These are phyloP conservation scores for Falco naumanni DNA, from an alignment of 2,797 vertebrate species.

Conservation along the genomic window DNA sequence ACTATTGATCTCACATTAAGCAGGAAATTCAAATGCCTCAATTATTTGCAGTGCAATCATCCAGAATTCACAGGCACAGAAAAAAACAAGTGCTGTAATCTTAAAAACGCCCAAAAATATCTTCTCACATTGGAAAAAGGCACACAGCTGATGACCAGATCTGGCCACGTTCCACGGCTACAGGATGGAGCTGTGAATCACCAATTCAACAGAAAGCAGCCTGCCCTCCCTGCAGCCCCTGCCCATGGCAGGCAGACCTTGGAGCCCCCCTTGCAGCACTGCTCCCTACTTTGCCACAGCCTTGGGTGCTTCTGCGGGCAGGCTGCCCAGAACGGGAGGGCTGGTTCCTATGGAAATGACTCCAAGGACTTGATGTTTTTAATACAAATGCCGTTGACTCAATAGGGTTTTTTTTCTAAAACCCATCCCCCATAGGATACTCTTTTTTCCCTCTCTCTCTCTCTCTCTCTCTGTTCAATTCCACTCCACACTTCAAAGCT, in stretches of 20 bases:
- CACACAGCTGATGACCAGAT: slow-evolving; percentile 50
- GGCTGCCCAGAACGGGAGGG: neutral
- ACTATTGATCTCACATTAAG: neutral
- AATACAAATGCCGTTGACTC: neutral
- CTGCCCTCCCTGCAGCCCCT: neutral
- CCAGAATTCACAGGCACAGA: slow-evolving; percentile 41
- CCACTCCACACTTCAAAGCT: slow-evolving; percentile 42
- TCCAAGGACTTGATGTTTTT: neutral
- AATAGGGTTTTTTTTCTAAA: neutral
- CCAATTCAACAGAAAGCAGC: neutral
- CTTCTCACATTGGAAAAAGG: neutral
- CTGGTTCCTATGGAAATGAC: slow-evolving; percentile 31
- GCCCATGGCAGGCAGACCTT: neutral
- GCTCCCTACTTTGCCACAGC: neutral
- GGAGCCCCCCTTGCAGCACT: neutral
- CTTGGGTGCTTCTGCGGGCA: neutral
- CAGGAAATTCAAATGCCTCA: slow-evolving; percentile 55
- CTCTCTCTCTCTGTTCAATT: neutral
- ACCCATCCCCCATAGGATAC: neutral
- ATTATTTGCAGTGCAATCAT: slow-evolving; percentile 38
- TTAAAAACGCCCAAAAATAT: slow-evolving; percentile 54
- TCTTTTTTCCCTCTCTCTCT: neutral
- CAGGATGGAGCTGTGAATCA: slow-evolving; percentile 25
- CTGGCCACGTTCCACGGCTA: neutral
- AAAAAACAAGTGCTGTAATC: slow-evolving; percentile 38